Base-by-base conservation (phyloP, 1,140 invertebrate genomes). In the Sarcophaga bullata region DNA sequence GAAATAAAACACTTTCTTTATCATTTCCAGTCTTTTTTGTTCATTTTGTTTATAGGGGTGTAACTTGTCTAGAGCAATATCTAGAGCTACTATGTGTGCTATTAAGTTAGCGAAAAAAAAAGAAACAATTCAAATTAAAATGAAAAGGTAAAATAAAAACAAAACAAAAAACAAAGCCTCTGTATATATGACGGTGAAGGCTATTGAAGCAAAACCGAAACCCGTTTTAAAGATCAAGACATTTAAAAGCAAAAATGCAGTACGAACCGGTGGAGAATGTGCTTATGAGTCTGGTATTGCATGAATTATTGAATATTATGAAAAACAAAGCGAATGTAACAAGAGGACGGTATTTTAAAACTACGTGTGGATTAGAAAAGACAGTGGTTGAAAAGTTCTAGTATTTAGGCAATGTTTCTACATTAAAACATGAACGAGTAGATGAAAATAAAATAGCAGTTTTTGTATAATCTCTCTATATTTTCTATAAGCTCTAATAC, bases 121-220 rank as follows among this genome's bases (percentile, higher is more conserved):
- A 62, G 8, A 68, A 68, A 68, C 19, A 2, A 19, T 37, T 37
- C 25, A 37, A 37, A 37, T 37, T 1, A 37, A 37, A 37, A 37
- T 37, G 25, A 37, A 37, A 37, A 2, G 25, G 25, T 37, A 37
- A 37, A 37, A 37, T 37, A 13, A 13, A 58, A 58, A 58, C n/a
- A n/a, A 58, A n/a, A 58, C 54, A 58, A 58, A 58, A n/a, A 58
- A 58, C 52, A 58, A 58, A 58, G n/a, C 52, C 54, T 15, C n/a
- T 58, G n/a, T 37, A 37, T 37, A 37, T 37, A 58, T n/a, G 54
- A 58, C 54, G n/a, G 54, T 68, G 62, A 68, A 68, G 62, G 62
- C 62, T 68, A 68, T 25, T 68, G 10, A 9, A 25, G n/a, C 17
- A 25, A n/a, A 68, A 68, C 25, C 25, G 25, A 68, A 68, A 68